These are phyloP conservation scores for Macroglossus sobrinus DNA, from an alignment of 2,113 vertebrate genomes.

Conservation along the genomic window DNA sequence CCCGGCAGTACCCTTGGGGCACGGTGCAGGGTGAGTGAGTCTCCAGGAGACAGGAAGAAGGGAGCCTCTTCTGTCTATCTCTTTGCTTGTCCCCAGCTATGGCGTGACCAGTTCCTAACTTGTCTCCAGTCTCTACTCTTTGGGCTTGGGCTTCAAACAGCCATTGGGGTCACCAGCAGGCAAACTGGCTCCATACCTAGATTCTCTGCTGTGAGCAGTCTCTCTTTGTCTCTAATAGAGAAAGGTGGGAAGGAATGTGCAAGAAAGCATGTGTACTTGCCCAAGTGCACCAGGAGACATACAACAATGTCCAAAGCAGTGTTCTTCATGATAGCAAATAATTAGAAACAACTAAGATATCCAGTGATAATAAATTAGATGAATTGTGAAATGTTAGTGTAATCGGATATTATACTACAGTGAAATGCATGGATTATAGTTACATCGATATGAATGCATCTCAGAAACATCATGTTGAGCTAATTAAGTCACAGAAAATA, in stretches of 20 bases:
- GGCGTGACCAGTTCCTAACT: background rate
- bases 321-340: background rate
- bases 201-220: background rate
- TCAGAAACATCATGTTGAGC: constrained; percentile 12
- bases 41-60: background rate
- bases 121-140: background rate
- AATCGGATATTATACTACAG: background rate
- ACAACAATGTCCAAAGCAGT: background rate
- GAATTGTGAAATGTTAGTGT: background rate
- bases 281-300: background rate
- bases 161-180: background rate
- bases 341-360: background rate
- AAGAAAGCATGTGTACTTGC: background rate
- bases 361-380: background rate
- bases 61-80: background rate
- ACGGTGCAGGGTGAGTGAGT: constrained; percentile 80
- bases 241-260: background rate
- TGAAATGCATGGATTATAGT: background rate
- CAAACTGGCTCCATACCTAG: background rate
- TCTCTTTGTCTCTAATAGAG: background rate
- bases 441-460: background rate
- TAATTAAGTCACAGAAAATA: background rate
- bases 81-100: background rate
- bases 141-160: background rate
- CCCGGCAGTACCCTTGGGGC: constrained; percentile 98